Conservation (phyloP, 2,113 vertebrate genomes). For the Willisornis vidua region DNA sequence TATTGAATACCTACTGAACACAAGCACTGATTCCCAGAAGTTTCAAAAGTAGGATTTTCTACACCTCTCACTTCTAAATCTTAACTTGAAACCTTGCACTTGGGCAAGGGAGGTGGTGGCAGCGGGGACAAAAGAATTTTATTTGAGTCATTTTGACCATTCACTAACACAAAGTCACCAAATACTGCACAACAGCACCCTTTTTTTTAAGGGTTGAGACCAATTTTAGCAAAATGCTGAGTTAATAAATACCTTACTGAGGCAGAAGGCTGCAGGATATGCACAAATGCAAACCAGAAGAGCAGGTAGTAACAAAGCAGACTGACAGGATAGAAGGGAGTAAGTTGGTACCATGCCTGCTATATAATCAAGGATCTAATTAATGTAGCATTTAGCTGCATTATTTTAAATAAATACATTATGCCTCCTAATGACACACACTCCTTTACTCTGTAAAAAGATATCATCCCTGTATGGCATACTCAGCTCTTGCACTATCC, state of each 20-base stretch:
- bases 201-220: neutral
- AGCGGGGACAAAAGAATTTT: neutral
- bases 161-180: neutral
- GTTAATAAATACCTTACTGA: neutral
- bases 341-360: neutral
- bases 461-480: neutral
- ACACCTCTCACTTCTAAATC: neutral
- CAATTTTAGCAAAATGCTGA: neutral
- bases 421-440: neutral
- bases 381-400: neutral
- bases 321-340: neutral
- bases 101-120: accelerated
- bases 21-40: neutral
- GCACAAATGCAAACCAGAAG: neutral
- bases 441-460: neutral
- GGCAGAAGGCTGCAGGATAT: neutral
- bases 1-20: neutral
- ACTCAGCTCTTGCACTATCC: neutral
- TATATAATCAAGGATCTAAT: neutral
- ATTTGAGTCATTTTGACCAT: neutral
- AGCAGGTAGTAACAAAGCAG: neutral
- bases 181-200: neutral
- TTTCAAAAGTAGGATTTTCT: neutral
- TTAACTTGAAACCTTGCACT: constrained; percentile 22
- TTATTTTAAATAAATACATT: neutral